Evolutionary conservation across 2,888 invertebrate species (phyloP).

Genomic region (Autographa pulchrina): DNA sequence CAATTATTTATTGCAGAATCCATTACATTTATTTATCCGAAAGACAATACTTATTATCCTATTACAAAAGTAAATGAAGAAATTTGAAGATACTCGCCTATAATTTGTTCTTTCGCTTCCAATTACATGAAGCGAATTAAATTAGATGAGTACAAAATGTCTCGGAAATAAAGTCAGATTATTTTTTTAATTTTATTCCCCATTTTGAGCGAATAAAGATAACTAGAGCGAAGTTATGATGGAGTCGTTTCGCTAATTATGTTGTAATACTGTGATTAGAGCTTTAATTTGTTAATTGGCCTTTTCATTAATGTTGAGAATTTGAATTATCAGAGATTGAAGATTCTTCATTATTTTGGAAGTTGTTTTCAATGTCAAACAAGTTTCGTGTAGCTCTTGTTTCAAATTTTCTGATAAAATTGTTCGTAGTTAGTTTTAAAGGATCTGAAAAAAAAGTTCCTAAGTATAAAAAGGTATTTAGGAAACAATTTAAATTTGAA

Average conservation of each 20-base stretch:
- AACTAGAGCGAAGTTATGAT: constrained; percentile 68
- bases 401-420: too few relatives aligned
- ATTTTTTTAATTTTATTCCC: constrained; percentile 66
- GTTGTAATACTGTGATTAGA: constrained; percentile 62
- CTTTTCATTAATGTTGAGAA: constrained; percentile 10
- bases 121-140: constrained; percentile 70
- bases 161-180: constrained; percentile 63
- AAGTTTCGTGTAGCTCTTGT: too few relatives aligned
- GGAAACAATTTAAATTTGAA: too few relatives aligned
- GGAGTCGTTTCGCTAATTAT: constrained; percentile 67
- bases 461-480: too few relatives aligned
- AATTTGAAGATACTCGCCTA: constrained; percentile 70
- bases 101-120: constrained; percentile 74
- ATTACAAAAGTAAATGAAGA: constrained; percentile 77
- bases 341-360: not conserved
- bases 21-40: constrained; percentile 65
- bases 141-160: constrained; percentile 72
- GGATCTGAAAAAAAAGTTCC: too few relatives aligned
- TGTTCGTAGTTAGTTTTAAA: too few relatives aligned
- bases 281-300: constrained; percentile 48
- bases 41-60: constrained; percentile 76
- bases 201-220: constrained; percentile 62
- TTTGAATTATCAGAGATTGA: not conserved
- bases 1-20: constrained; percentile 57
- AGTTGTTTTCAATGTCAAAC: not conserved